phyloP scores from a whole-genome alignment of 2,888 invertebrate species.

The Sinodicranocentrus sp. region DNA sequence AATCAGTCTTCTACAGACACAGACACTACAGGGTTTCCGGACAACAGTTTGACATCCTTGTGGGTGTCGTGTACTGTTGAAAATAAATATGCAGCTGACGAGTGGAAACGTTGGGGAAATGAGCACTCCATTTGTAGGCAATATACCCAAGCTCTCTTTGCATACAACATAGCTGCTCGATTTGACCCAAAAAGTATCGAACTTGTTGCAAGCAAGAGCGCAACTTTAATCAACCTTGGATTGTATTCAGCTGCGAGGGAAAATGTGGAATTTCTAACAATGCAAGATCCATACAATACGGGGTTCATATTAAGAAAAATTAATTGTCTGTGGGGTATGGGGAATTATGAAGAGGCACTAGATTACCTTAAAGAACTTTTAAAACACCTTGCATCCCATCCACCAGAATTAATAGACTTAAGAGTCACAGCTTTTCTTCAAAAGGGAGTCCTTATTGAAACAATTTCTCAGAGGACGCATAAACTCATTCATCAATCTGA shows the following conservation, averaged over 20 bases:
- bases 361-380: slow-evolving; percentile 17
- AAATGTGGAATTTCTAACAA: slow-evolving; percentile 15
- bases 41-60: slow-evolving; percentile 19
- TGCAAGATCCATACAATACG: slow-evolving; percentile 42
- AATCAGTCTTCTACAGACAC: not conserved
- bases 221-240: slow-evolving; percentile 44
- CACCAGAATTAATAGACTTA: not conserved
- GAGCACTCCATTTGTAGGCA: slow-evolving; percentile 11
- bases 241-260: slow-evolving; percentile 23
- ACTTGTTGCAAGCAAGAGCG: not conserved
- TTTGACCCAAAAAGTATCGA: slow-evolving; percentile 36
- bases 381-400: not conserved
- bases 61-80: slow-evolving; percentile 22
- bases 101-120: slow-evolving; percentile 52
- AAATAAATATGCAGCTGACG: slow-evolving; percentile 15
- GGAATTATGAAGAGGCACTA: slow-evolving; percentile 39
- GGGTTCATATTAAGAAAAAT: slow-evolving; percentile 42
- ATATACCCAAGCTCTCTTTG: slow-evolving; percentile 25
- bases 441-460: slow-evolving; percentile 11
- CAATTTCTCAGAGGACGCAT: not conserved
- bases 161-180: slow-evolving; percentile 28
- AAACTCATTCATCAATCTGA: not conserved
- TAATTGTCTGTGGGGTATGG: slow-evolving; percentile 49
- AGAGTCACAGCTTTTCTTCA: not conserved
- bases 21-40: not conserved